These are phyloP conservation scores for Agrotis segetum DNA, from an alignment of 2,888 invertebrate species.

Conservation along the genomic window DNA sequence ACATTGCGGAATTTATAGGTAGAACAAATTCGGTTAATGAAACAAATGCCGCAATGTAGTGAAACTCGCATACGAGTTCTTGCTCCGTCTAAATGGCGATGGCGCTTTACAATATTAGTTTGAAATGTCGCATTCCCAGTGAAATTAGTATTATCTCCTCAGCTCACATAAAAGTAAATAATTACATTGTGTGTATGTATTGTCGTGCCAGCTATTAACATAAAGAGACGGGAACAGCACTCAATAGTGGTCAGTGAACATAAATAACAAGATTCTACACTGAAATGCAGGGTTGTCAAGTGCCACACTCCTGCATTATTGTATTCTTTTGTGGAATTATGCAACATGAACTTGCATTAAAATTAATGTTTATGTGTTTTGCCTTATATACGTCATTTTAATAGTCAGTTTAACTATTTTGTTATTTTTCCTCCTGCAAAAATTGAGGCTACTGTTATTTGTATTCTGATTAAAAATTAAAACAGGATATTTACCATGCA, in stretches of 20 bases:
- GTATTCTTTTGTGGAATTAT: background rate
- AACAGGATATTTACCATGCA: no score
- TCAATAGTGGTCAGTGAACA: slow-evolving; percentile 55
- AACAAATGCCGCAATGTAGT: no score
- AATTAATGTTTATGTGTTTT: slow-evolving; percentile 9
- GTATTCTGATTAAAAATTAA: no score
- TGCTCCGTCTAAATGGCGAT: no score
- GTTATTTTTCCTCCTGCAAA: background rate
- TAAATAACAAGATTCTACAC: slow-evolving; percentile 56
- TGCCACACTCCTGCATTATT: slow-evolving; percentile 9
- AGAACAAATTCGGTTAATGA: no score
- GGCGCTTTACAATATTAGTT: no score
- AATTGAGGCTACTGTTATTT: background rate
- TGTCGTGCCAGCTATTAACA: slow-evolving; percentile 53
- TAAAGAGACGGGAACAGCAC: slow-evolving; percentile 57
- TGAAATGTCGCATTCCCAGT: background rate
- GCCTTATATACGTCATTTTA: background rate
- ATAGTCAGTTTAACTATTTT: background rate
- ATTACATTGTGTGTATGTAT: slow-evolving; percentile 42
- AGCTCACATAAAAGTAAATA: slow-evolving; percentile 48
- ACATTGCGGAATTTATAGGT: no score
- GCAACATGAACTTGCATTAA: background rate
- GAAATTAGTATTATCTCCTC: background rate
- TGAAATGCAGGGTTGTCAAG: slow-evolving; percentile 43
- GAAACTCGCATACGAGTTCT: no score